Conservation (phyloP, 2,113 vertebrate species). For the Pelusios castaneus region DNA sequence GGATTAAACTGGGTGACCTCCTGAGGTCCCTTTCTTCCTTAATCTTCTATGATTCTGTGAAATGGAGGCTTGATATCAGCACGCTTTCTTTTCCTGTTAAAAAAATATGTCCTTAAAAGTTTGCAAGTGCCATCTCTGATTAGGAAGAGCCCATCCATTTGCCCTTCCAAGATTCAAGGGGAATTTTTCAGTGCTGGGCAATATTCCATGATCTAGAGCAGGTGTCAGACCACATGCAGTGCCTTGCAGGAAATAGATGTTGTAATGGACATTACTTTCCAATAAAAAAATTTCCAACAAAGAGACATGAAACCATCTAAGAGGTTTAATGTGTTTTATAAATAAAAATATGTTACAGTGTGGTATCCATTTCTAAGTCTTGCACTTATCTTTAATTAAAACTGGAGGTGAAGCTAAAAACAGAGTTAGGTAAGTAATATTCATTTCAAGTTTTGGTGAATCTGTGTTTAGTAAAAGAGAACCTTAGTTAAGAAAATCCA, state of each 20-base stretch:
- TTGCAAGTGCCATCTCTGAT: background rate
- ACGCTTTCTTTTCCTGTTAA: background rate
- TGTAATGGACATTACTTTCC: background rate
- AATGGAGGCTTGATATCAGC: background rate
- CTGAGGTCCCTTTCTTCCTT: no score
- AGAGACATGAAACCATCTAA: background rate
- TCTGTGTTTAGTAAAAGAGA: fast-evolving
- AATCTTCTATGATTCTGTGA: background rate
- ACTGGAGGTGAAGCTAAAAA: background rate
- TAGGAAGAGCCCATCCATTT: background rate
- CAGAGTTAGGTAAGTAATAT: background rate
- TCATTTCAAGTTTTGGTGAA: background rate
- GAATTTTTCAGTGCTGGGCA: background rate
- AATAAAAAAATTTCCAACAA: conserved; percentile 39
- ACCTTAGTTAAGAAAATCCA: background rate
- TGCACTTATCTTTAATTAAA: conserved; percentile 23
- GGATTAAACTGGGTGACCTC: no score
- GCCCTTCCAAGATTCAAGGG: background rate
- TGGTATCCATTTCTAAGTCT: background rate
- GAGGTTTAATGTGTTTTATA: background rate
- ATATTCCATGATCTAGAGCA: background rate
- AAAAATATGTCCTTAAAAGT: background rate
- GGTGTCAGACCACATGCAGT: background rate
- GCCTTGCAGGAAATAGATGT: background rate
- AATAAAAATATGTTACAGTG: background rate